Conservation (phyloP, 2,113 vertebrate genomes). For the Zosterops borbonicus region DNA sequence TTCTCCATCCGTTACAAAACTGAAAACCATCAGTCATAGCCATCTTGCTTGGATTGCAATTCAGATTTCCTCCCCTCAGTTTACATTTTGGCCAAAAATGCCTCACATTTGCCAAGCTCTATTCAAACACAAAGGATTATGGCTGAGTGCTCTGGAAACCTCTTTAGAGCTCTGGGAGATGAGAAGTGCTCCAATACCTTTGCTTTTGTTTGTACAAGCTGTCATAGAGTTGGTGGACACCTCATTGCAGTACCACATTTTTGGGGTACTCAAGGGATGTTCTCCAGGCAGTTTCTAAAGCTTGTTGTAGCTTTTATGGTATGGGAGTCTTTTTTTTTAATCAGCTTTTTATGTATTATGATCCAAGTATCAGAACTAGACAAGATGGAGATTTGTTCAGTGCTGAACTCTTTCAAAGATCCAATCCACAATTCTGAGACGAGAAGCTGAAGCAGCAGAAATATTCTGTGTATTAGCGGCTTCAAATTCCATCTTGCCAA, state of each 20-base stretch:
- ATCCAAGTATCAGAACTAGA: neutral
- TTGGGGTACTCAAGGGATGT: neutral
- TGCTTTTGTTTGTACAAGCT: neutral
- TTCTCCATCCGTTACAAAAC: neutral
- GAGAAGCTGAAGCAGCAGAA: slow-evolving; percentile 12
- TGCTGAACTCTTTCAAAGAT: neutral
- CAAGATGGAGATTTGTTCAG: neutral
- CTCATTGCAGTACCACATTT: neutral
- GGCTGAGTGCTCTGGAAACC: neutral
- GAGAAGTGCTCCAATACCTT: neutral
- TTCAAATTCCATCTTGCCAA: neutral
- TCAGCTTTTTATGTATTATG: neutral
- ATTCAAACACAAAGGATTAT: neutral
- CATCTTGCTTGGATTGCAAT: neutral
- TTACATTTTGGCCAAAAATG: neutral
- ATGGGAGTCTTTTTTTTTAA: neutral
- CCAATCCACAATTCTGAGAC: neutral
- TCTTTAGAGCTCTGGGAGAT: neutral
- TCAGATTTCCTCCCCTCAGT: neutral
- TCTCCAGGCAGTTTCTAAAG: neutral
- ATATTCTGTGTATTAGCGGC: neutral
- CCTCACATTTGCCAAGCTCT: neutral
- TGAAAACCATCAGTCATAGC: neutral
- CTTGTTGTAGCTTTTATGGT: neutral
- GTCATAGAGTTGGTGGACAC: neutral